A percentile compares a stretch with the other conserved stretches of the same genome.
These are phyloP conservation scores for Acronicta aceris DNA, from an alignment of 2,888 invertebrate species.

Conservation along the genomic window DNA sequence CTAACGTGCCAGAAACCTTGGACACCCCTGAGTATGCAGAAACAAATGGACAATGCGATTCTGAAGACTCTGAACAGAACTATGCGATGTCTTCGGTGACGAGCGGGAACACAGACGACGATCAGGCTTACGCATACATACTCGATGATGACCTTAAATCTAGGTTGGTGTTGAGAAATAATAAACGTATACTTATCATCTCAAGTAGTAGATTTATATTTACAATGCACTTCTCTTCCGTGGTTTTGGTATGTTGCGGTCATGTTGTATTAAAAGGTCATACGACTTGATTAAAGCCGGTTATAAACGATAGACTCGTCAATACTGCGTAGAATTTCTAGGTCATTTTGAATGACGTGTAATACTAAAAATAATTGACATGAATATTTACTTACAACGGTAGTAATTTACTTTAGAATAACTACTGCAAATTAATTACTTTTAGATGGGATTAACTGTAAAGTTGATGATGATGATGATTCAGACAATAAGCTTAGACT, in stretches of 20 bases:
- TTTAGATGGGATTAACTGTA: constrained; percentile 5
- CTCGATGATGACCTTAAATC: constrained; percentile 85
- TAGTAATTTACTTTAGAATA: constrained; percentile 25
- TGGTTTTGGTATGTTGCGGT: constrained; percentile 44
- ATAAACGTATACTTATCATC: constrained; percentile 14
- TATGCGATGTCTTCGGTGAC: constrained; percentile 80
- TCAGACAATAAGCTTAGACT: not conserved
- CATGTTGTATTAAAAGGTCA: constrained; percentile 57
- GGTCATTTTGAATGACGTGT: constrained; percentile 41
- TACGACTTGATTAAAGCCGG: constrained; percentile 48
- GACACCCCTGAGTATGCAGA: constrained; percentile 67
- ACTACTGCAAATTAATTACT: constrained; percentile 10
- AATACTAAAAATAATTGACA: constrained; percentile 28
- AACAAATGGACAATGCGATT: constrained; percentile 76
- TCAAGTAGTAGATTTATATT: constrained; percentile 19
- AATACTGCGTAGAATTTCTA: constrained; percentile 43
- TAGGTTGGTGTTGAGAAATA: constrained; percentile 70
- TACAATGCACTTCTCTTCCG: constrained; percentile 44
- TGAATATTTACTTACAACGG: constrained; percentile 23
- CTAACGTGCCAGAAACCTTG: constrained; percentile 75
- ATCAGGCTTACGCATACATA: constrained; percentile 84
- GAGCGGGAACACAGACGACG: constrained; percentile 81
- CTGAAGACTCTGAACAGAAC: constrained; percentile 81
- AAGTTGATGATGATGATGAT: constrained; percentile 15
- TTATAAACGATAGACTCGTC: constrained; percentile 44